phyloP scores from a whole-genome alignment of 2,888 invertebrate species.

The Pilophorus perplexus region DNA sequence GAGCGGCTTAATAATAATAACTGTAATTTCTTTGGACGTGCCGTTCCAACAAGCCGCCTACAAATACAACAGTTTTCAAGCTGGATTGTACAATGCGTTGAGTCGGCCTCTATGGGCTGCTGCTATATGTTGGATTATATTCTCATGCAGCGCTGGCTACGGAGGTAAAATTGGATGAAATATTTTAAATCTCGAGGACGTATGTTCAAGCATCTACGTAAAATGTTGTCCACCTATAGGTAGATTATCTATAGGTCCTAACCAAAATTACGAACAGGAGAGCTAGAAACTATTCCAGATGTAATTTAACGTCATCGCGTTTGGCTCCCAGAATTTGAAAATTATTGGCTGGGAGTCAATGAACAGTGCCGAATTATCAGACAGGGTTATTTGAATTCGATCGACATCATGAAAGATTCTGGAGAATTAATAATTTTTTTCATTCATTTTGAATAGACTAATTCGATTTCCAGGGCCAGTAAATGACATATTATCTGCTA shows the following conservation, averaged over 20 bases:
- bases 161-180: neutral
- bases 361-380: too few species aligned
- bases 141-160: constrained; percentile 14
- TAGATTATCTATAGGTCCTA: too few species aligned
- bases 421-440: neutral
- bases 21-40: neutral
- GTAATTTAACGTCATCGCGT: too few species aligned
- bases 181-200: too few species aligned
- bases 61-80: neutral
- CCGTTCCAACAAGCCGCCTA: constrained; percentile 3
- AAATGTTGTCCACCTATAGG: too few species aligned
- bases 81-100: constrained; percentile 1
- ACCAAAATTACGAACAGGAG: too few species aligned
- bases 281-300: too few species aligned
- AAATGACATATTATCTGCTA: neutral
- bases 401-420: neutral
- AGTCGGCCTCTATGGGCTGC: neutral
- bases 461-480: neutral
- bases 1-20: neutral
- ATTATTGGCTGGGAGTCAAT: too few species aligned
- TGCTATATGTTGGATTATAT: constrained; percentile 7
- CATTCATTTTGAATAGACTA: too few species aligned
- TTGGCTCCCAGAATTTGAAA: too few species aligned
- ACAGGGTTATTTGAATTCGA: too few species aligned
- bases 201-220: too few species aligned